Evolutionary conservation across 2,113 vertebrate species (phyloP).

Genomic region (Mellivora capensis): DNA sequence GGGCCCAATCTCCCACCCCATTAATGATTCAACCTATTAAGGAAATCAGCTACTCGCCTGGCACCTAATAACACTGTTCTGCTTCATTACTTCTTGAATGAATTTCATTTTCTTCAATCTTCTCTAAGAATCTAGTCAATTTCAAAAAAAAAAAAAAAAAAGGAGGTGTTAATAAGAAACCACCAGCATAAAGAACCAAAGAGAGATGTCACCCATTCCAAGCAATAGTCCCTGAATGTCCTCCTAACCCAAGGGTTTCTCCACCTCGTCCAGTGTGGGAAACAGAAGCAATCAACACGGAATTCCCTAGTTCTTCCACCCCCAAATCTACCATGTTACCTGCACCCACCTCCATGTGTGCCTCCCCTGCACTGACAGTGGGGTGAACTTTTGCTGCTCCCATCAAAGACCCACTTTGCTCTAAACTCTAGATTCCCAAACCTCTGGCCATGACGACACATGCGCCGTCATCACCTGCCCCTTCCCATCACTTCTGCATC

Average conservation of each 20-base stretch:
- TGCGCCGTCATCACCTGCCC: background rate
- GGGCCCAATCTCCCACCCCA: background rate
- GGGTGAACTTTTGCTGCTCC: background rate
- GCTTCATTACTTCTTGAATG: slow-evolving; percentile 53
- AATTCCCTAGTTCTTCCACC: background rate
- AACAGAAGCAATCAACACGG: background rate
- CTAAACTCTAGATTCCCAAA: background rate
- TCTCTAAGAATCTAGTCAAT: background rate
- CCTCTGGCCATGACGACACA: background rate
- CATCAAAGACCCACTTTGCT: background rate
- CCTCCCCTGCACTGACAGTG: background rate
- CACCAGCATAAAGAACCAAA: background rate
- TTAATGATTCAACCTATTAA: slow-evolving; percentile 44
- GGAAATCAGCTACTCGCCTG: slow-evolving; percentile 11
- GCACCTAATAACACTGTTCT: slow-evolving; percentile 33
- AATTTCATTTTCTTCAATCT: slow-evolving; percentile 55
- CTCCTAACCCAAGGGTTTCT: background rate
- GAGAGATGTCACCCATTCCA: background rate
- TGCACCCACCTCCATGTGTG: background rate
- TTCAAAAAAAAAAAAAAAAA: slow-evolving; percentile 17
- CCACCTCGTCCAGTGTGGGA: background rate
- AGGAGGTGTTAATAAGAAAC: background rate
- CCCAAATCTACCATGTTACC: no score
- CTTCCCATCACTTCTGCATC: background rate
- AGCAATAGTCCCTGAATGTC: background rate